A percentile compares a stretch with the other conserved stretches of the same genome.
Conservation (phyloP, 1,140 invertebrate species). For the Zaprionus ghesquierei region DNA sequence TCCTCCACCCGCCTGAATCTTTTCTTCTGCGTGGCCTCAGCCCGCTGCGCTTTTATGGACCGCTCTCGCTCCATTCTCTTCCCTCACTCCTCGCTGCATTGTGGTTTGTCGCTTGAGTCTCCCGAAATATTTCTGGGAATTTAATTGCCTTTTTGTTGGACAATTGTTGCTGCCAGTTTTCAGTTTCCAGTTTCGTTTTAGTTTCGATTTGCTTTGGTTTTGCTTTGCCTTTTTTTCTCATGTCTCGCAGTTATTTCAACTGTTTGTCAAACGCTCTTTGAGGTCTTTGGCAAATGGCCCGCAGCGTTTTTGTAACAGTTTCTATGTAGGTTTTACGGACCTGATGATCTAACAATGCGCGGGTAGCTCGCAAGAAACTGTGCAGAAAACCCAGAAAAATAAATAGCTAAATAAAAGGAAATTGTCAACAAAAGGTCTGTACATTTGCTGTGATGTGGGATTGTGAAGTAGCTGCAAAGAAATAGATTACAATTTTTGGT, state of each 20-base stretch:
- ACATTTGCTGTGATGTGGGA: not conserved
- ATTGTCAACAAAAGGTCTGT: not conserved
- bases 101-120: conserved; percentile 54
- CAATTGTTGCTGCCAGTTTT: conserved; percentile 33
- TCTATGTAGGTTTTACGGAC: conserved; percentile 55
- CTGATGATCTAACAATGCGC: conserved; percentile 54
- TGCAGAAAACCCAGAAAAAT: not conserved
- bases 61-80: not conserved
- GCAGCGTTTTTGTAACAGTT: conserved; percentile 59
- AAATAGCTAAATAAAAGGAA: not conserved
- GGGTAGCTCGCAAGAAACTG: not conserved
- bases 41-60: conserved; percentile 52
- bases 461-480: not conserved
- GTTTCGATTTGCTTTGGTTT: not conserved
- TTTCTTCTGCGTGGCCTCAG: not conserved
- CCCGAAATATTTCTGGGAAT: conserved; percentile 63
- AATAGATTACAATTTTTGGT: not conserved
- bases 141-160: conserved; percentile 70
- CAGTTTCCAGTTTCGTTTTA: conserved; percentile 11
- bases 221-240: conserved; percentile 1
- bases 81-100: conserved; percentile 24
- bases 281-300: conserved; percentile 59
- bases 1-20: not conserved
- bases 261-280: conserved; percentile 36
- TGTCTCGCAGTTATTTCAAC: conserved; percentile 26